A percentile compares a stretch with the other conserved stretches of the same genome.
phyloP scores from a whole-genome alignment of 2,797 vertebrate genomes.

The Threskiornis aethiopicus region DNA sequence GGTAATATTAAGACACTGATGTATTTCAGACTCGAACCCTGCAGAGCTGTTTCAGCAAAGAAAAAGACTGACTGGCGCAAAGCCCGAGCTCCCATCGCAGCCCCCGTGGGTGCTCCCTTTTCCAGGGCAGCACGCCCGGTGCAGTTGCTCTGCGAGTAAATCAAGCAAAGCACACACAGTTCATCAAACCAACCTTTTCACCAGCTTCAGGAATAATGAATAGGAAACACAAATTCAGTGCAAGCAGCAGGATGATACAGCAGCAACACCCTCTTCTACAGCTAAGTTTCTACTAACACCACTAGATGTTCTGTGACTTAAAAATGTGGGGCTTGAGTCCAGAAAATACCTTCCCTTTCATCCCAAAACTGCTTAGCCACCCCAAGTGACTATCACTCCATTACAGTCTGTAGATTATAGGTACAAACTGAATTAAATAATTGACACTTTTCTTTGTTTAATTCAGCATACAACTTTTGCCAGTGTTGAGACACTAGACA shows the following conservation, averaged over 20 bases:
- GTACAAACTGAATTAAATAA: not conserved
- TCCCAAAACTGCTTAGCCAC: not conserved
- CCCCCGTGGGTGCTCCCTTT: not conserved
- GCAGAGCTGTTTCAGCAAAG: not conserved
- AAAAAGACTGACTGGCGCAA: not conserved
- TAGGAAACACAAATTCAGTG: not conserved
- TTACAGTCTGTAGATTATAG: not conserved
- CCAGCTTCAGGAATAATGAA: not conserved
- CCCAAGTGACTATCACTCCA: not conserved
- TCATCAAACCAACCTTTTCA: not conserved
- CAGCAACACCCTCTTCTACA: not conserved
- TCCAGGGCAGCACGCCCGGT: not conserved
- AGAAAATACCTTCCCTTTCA: not conserved
- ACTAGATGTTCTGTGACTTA: not conserved
- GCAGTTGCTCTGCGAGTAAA: not conserved
- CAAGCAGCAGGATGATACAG: not conserved
- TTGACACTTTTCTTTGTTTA: not conserved
- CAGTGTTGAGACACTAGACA: not conserved
- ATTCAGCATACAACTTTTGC: not conserved
- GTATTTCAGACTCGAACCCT: not conserved
- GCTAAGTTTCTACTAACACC: not conserved
- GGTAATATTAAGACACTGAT: not conserved
- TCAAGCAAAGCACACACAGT: not conserved
- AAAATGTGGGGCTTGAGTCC: not conserved
- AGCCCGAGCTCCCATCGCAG: accelerated